Evolutionary conservation across 2,113 vertebrate genomes (phyloP).

Genomic region (Oncorhynchus gorbuscha): DNA sequence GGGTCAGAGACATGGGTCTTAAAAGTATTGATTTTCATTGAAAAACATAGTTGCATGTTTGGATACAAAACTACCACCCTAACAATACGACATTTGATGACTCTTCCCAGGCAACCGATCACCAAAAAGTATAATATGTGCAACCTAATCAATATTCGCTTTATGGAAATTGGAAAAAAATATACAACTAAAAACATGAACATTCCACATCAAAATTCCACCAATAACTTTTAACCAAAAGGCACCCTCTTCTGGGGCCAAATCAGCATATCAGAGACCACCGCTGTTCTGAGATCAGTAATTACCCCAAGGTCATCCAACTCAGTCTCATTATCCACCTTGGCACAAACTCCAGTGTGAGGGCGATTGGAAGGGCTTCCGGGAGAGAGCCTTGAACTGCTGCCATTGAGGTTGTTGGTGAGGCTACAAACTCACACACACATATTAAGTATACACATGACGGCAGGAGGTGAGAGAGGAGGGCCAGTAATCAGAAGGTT

Average conservation of each 20-base stretch:
- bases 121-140: neutral
- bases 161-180: neutral
- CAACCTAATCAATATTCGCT: neutral
- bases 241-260: neutral
- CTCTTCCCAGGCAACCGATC: neutral
- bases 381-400: constrained; percentile 9
- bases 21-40: no score
- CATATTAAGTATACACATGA: no score
- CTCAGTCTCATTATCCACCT: constrained; percentile 30
- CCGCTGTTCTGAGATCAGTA: constrained; percentile 14
- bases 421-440: neutral
- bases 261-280: neutral
- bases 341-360: constrained; percentile 22
- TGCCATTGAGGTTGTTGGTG: constrained; percentile 26
- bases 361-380: constrained; percentile 20
- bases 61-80: no score
- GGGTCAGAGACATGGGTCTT: no score
- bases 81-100: neutral
- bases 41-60: no score
- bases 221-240: neutral
- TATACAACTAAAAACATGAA: neutral
- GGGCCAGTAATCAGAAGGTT: no score
- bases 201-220: neutral
- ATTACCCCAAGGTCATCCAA: constrained; percentile 44
- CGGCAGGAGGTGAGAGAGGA: no score